A percentile compares a stretch with the other conserved stretches of the same genome.
These are phyloP conservation scores for Neosalanx taihuensis DNA, from an alignment of 2,797 vertebrate genomes.

Conservation along the genomic window DNA sequence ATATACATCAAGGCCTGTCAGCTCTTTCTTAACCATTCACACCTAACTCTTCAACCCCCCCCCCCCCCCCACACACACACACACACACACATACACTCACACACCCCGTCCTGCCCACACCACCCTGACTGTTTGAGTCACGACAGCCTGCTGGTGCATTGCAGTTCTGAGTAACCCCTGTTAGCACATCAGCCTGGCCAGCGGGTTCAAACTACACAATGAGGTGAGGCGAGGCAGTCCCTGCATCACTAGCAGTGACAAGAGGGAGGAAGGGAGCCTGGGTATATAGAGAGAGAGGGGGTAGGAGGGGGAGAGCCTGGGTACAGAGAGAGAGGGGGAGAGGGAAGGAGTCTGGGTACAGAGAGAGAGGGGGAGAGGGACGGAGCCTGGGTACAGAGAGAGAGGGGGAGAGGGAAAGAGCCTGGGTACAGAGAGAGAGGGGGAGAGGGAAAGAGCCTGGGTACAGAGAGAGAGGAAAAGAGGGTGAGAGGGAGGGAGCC, in stretches of 20 bases:
- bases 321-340: background rate
- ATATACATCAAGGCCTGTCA: background rate
- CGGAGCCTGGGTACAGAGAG: background rate
- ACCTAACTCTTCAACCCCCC: background rate
- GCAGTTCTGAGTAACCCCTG: conserved; percentile 47
- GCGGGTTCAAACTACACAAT: background rate
- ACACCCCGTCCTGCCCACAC: conserved; percentile 15
- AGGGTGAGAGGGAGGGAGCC: background rate
- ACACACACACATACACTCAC: conserved; percentile 18
- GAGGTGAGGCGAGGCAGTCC: background rate
- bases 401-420: no score
- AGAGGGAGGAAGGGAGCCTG: background rate
- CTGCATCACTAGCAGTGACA: background rate
- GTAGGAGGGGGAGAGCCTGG: background rate
- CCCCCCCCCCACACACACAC: conserved; percentile 7
- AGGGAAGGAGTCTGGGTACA: no score
- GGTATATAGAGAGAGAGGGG: background rate
- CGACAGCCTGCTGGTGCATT: conserved; percentile 59
- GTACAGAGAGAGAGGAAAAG: background rate
- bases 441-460: background rate
- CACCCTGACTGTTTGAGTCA: conserved; percentile 39
- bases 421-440: background rate
- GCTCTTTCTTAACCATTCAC: background rate
- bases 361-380: no score
- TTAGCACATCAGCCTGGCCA: conserved; percentile 24